Percentiles rank a stretch among this genome's conserved stretches.
These are phyloP conservation scores for Acrocephalus arundinaceus DNA, from an alignment of 2,113 vertebrate genomes.

Conservation along the genomic window DNA sequence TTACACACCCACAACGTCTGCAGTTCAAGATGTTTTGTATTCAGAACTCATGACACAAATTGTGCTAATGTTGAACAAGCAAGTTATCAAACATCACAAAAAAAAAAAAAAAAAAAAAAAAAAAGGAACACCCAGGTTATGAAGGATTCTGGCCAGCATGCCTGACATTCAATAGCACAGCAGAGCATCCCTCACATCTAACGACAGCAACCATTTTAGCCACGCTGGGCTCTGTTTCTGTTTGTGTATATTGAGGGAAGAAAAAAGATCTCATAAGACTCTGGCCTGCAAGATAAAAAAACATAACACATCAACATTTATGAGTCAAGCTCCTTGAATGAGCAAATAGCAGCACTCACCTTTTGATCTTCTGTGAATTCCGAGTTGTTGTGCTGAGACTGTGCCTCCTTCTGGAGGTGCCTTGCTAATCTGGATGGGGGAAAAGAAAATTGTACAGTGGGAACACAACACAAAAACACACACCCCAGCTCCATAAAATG, in stretches of 20 bases:
- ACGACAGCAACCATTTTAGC: not conserved
- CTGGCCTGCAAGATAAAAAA: not conserved
- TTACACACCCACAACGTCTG: not conserved
- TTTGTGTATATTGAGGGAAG: not conserved
- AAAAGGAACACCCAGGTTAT: not conserved
- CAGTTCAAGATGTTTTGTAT: not conserved
- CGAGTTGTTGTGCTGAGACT: constrained; percentile 86
- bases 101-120: not conserved
- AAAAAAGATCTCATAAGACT: not conserved
- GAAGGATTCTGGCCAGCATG: not conserved
- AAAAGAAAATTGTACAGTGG: constrained; percentile 21
- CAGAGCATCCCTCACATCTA: not conserved
- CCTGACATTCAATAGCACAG: not conserved
- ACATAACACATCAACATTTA: not conserved
- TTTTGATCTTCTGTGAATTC: constrained; percentile 98
- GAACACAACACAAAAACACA: not conserved
- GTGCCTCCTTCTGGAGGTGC: constrained; percentile 95
- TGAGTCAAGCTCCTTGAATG: not conserved
- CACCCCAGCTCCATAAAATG: not conserved
- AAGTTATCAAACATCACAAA: not conserved
- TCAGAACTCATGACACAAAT: not conserved
- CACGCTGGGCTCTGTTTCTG: not conserved
- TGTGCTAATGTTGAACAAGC: not conserved
- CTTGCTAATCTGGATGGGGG: constrained; percentile 85
- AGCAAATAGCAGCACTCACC: constrained; percentile 72